Evolutionary conservation across 2,113 vertebrate genomes (phyloP).

Genomic region (Ameiurus melas): DNA sequence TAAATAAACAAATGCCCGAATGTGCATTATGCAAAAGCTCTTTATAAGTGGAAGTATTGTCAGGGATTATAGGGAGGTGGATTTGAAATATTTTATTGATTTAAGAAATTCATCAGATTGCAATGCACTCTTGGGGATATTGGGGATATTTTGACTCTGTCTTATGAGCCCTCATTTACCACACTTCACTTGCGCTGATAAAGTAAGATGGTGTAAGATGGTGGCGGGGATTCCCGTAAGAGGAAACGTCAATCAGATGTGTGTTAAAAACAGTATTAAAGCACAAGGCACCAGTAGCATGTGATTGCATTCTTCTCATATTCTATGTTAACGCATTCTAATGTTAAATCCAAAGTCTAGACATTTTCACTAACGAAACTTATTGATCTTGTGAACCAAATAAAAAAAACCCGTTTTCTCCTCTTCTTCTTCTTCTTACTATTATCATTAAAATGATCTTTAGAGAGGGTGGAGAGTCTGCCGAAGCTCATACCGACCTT

Average conservation of each 20-base stretch:
- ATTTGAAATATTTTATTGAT: background rate
- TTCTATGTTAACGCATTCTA: background rate
- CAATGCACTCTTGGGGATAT: background rate
- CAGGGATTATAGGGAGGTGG: background rate
- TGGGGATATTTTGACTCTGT: background rate
- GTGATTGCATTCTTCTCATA: background rate
- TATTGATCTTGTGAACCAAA: background rate
- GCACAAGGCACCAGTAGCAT: background rate
- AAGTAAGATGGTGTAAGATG: constrained; percentile 12
- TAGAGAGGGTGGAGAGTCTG: background rate
- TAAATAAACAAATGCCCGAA: background rate
- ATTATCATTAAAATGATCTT: background rate
- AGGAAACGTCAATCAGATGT: constrained; percentile 5
- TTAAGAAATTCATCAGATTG: background rate
- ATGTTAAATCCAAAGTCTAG: background rate
- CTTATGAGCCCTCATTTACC: background rate
- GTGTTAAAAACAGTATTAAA: constrained; percentile 5
- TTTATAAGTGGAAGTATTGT: background rate
- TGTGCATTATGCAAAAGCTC: background rate
- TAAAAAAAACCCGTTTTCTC: no score
- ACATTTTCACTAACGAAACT: background rate
- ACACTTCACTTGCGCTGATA: constrained; percentile 1
- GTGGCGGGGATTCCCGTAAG: constrained; percentile 24
- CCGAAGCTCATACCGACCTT: background rate
- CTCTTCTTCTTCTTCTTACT: background rate